Evolutionary conservation across 1,140 invertebrate species (phyloP).

Genomic region (Cherax quadricarinatus): DNA sequence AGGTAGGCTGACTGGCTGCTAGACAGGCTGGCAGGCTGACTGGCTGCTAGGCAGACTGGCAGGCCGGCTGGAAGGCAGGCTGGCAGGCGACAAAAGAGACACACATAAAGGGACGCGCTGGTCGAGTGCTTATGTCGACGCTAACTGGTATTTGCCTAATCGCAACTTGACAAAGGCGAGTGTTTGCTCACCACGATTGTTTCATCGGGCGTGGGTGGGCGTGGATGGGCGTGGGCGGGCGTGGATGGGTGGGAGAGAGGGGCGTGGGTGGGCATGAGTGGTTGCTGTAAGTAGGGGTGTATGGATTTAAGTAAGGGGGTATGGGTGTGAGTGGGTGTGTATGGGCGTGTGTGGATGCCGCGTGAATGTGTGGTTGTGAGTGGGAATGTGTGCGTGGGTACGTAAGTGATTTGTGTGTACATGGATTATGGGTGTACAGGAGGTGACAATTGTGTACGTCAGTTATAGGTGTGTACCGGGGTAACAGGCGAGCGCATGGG

Average conservation of each 20-base stretch:
- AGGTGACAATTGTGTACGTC: no score
- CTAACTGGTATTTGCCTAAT: constrained; percentile 54
- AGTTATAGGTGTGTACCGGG: no score
- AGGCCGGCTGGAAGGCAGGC: not conserved
- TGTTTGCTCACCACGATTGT: constrained; percentile 47
- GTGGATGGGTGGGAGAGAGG: not conserved
- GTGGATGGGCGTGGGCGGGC: not conserved
- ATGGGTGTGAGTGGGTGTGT: no score
- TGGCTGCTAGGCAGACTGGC: not conserved
- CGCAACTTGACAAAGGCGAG: constrained; percentile 44
- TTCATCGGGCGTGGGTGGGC: constrained; percentile 4
- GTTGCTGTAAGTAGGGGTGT: no score
- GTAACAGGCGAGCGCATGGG: no score
- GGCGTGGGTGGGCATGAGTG: no score
- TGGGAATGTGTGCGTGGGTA: no score
- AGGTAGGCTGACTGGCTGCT: not conserved
- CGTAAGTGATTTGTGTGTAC: no score
- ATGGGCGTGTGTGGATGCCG: no score
- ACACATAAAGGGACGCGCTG: not conserved
- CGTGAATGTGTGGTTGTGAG: no score
- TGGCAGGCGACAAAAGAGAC: constrained; percentile 11
- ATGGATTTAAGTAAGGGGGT: no score
- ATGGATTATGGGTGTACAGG: no score
- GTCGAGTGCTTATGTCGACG: constrained; percentile 49
- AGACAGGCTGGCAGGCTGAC: not conserved